These are phyloP conservation scores for Zaprionus gabonicus DNA, from an alignment of 1,140 invertebrate genomes.

Conservation along the genomic window DNA sequence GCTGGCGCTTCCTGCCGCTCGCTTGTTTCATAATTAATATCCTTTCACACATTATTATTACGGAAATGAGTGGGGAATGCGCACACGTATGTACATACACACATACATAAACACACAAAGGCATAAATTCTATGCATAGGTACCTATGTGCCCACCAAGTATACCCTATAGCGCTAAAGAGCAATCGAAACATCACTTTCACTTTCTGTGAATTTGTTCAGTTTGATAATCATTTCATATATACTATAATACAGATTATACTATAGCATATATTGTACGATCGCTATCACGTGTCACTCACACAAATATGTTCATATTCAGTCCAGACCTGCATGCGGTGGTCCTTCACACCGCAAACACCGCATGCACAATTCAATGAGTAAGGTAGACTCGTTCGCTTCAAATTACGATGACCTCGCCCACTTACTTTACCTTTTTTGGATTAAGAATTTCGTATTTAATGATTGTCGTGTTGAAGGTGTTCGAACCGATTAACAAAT, in stretches of 20 bases:
- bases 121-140: background rate
- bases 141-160: background rate
- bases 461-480: too few species aligned
- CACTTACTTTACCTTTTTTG: too few species aligned
- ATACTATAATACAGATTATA: too few species aligned
- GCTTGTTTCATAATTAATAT: slow-evolving; percentile 83
- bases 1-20: slow-evolving; percentile 70
- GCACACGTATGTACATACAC: slow-evolving; percentile 38
- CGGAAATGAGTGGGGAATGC: slow-evolving; percentile 64
- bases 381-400: too few species aligned
- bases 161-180: background rate
- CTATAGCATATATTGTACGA: too few species aligned
- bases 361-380: too few species aligned
- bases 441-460: too few species aligned
- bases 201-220: background rate
- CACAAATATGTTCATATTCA: background rate
- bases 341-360: too few species aligned
- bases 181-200: background rate
- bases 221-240: background rate
- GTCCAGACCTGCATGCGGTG: too few species aligned
- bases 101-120: background rate
- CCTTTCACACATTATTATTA: slow-evolving; percentile 83
- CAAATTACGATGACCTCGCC: too few species aligned
- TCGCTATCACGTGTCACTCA: too few species aligned
- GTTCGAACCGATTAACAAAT: too few species aligned